A percentile compares a stretch with the other conserved stretches of the same genome.
phyloP scores from a whole-genome alignment of 1,140 invertebrate species.

The Diprion similis region DNA sequence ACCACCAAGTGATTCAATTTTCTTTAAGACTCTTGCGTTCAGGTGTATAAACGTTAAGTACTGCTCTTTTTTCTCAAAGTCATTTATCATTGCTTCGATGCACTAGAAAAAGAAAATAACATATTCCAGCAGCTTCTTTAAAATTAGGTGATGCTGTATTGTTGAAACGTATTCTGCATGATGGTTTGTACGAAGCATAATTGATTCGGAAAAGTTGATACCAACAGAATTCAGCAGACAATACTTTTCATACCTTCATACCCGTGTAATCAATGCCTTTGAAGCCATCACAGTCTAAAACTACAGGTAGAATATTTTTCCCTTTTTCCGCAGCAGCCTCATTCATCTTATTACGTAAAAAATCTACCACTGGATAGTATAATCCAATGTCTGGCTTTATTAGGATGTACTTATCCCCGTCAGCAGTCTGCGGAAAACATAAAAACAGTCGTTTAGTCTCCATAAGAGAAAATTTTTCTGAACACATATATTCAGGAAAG shows the following conservation, averaged over 20 bases:
- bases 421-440: constrained; percentile 37
- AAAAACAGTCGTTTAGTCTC: neutral
- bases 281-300: constrained; percentile 68
- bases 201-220: too few relatives aligned
- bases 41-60: constrained; percentile 52
- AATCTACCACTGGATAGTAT: constrained; percentile 71
- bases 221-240: constrained; percentile 12
- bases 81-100: constrained; percentile 48
- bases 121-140: neutral
- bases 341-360: constrained; percentile 60
- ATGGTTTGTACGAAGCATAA: too few relatives aligned
- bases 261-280: constrained; percentile 71
- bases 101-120: constrained; percentile 41
- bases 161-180: too few relatives aligned
- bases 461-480: too few relatives aligned
- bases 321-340: constrained; percentile 53
- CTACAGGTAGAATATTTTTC: constrained; percentile 58
- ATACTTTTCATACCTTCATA: constrained; percentile 57
- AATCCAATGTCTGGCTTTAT: constrained; percentile 69
- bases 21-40: constrained; percentile 33
- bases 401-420: constrained; percentile 60
- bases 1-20: constrained; percentile 36
- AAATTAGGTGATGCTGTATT: too few relatives aligned
- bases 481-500: too few relatives aligned
- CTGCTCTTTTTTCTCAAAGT: constrained; percentile 47